phyloP scores from a whole-genome alignment of 2,888 invertebrate genomes.

The Tiliacea citrago region DNA sequence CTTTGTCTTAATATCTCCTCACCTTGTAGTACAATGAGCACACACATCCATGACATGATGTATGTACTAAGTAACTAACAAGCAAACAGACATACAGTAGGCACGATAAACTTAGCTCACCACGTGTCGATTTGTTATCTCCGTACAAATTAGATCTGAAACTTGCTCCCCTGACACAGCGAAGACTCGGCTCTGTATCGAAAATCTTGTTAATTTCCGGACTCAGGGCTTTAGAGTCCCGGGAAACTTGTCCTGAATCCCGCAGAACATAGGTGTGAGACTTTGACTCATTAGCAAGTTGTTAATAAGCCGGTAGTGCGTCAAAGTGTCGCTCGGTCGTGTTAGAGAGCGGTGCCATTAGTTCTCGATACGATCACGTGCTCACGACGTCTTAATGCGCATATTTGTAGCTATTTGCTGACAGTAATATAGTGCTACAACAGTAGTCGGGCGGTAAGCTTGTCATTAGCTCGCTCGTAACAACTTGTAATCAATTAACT shows the following conservation, averaged over 20 bases:
- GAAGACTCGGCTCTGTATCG: conserved; percentile 21
- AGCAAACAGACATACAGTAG: neutral
- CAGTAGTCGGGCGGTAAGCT: neutral
- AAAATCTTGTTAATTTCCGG: conserved; percentile 46
- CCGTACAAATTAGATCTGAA: conserved; percentile 32
- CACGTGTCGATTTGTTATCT: conserved; percentile 31
- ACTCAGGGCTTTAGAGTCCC: conserved; percentile 28
- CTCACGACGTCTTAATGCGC: neutral
- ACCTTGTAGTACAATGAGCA: conserved; percentile 3
- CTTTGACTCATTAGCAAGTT: conserved; percentile 59
- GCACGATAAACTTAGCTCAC: neutral
- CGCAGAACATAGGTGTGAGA: conserved; percentile 41
- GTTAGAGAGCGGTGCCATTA: conserved; percentile 39
- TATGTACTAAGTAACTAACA: neutral
- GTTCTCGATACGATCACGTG: conserved; percentile 27
- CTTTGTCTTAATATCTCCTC: neutral
- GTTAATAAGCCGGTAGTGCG: conserved; percentile 43
- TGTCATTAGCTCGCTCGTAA: conserved; percentile 4
- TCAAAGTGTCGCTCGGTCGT: conserved; percentile 37
- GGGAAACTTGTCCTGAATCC: conserved; percentile 31
- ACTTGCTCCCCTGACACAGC: conserved; percentile 34
- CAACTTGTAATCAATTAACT: conserved; percentile 10
- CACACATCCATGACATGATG: too few species aligned
- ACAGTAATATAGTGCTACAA: conserved; percentile 1
- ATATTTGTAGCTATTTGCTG: conserved; percentile 1